These are phyloP conservation scores for Meta bourneti DNA, from an alignment of 2,888 invertebrate genomes.

Conservation along the genomic window DNA sequence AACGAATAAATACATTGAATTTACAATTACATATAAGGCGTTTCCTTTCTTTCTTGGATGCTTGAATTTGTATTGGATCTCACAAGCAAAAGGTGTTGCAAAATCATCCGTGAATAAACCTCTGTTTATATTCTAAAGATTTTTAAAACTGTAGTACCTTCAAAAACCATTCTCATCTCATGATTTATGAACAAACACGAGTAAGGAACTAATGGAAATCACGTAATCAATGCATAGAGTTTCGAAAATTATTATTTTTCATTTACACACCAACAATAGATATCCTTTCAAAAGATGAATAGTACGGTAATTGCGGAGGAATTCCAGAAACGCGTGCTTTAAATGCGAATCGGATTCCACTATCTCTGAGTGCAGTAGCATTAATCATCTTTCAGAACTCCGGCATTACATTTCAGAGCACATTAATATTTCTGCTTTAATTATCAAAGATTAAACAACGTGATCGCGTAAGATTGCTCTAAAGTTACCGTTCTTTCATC, in stretches of 20 bases:
- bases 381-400: slow-evolving; percentile 39
- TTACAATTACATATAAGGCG: too few relatives aligned
- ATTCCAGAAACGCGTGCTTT: not conserved
- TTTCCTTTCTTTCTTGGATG: too few relatives aligned
- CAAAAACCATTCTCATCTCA: not conserved
- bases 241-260: not conserved
- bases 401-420: not conserved
- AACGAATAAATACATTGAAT: too few relatives aligned
- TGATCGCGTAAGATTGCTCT: slow-evolving; percentile 23
- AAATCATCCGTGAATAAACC: too few relatives aligned
- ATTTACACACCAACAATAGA: not conserved
- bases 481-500: slow-evolving; percentile 42
- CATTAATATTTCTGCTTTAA: slow-evolving; percentile 56
- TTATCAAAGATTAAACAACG: slow-evolving; percentile 53
- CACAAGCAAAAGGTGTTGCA: too few relatives aligned
- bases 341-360: slow-evolving; percentile 7
- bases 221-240: not conserved
- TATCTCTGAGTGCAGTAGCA: slow-evolving; percentile 2
- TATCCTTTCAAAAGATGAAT: not conserved
- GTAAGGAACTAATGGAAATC: not conserved
- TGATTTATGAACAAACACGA: not conserved
- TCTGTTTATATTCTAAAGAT: too few relatives aligned
- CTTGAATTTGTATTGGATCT: too few relatives aligned
- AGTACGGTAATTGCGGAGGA: not conserved
- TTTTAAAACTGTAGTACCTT: not conserved